phyloP scores from a whole-genome alignment of 2,797 vertebrate species.

The Champsocephalus esox region DNA sequence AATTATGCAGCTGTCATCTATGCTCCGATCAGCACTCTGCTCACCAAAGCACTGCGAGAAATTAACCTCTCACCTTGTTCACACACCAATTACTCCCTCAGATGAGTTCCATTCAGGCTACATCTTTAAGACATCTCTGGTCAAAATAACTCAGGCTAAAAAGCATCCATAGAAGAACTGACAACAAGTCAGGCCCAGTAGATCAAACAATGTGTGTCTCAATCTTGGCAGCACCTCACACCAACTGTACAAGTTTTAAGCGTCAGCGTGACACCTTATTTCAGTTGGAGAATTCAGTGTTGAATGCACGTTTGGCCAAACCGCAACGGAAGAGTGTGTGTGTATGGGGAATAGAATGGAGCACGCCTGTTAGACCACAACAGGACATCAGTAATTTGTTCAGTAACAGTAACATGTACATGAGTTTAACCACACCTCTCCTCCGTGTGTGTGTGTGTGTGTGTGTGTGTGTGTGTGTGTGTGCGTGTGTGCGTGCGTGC shows the following conservation, averaged over 20 bases:
- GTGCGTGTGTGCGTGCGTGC: neutral
- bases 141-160: conserved; percentile 33
- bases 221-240: conserved; percentile 39
- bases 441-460: conserved; percentile 29
- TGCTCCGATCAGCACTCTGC: conserved; percentile 44
- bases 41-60: conserved; percentile 34
- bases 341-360: conserved; percentile 76
- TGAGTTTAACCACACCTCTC: conserved; percentile 80
- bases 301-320: conserved; percentile 78
- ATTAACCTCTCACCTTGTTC: conserved; percentile 61
- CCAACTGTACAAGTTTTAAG: conserved; percentile 57
- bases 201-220: conserved; percentile 36
- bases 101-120: conserved; percentile 11
- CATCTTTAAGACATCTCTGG: conserved; percentile 19
- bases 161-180: conserved; percentile 11
- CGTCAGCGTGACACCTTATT: conserved; percentile 63
- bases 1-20: conserved; percentile 69
- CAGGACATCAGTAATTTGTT: conserved; percentile 83
- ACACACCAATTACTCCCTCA: conserved; percentile 42
- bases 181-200: conserved; percentile 25
- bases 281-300: conserved; percentile 80
- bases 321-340: conserved; percentile 81
- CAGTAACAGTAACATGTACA: conserved; percentile 79
- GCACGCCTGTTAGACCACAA: conserved; percentile 83
- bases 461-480: neutral